Conservation (phyloP, 1,140 invertebrate species). For the Aphaenogaster rudis region DNA sequence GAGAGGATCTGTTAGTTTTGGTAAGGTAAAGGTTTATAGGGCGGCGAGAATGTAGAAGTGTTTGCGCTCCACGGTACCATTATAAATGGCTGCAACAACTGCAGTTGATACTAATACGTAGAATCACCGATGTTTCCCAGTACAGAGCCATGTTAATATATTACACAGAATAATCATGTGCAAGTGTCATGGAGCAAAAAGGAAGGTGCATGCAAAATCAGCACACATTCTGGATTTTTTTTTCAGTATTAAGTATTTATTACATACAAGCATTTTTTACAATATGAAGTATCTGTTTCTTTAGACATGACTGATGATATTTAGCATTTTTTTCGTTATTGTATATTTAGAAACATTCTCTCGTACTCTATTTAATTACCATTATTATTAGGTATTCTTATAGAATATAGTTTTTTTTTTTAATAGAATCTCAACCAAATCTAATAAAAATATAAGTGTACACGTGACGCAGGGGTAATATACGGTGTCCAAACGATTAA, state of each 20-base stretch:
- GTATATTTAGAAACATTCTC: slow-evolving; percentile 78
- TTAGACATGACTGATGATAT: slow-evolving; percentile 81
- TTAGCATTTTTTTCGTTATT: slow-evolving; percentile 77
- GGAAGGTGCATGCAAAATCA: neutral
- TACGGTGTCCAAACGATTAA: slow-evolving; percentile 55
- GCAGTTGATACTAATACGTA: slow-evolving; percentile 39
- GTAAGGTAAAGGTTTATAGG: slow-evolving; percentile 35
- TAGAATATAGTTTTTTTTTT: slow-evolving; percentile 70
- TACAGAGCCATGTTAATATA: neutral
- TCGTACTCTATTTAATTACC: slow-evolving; percentile 73
- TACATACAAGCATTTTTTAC: slow-evolving; percentile 83
- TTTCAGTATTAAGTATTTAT: slow-evolving; percentile 82
- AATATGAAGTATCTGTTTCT: slow-evolving; percentile 81
- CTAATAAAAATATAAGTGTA: slow-evolving; percentile 68
- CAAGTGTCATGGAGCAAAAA: neutral
- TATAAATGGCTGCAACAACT: slow-evolving; percentile 42
- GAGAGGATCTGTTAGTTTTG: slow-evolving; percentile 40
- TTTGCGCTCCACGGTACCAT: neutral
- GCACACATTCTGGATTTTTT: neutral
- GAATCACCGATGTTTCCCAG: slow-evolving; percentile 18
- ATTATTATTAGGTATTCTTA: slow-evolving; percentile 74
- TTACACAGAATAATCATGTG: slow-evolving; percentile 16
- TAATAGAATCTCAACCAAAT: slow-evolving; percentile 72
- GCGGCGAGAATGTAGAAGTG: slow-evolving; percentile 22
- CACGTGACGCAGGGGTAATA: slow-evolving; percentile 49